These are phyloP conservation scores for Cerceris rybyensis DNA, from an alignment of 2,888 invertebrate genomes.

Conservation along the genomic window DNA sequence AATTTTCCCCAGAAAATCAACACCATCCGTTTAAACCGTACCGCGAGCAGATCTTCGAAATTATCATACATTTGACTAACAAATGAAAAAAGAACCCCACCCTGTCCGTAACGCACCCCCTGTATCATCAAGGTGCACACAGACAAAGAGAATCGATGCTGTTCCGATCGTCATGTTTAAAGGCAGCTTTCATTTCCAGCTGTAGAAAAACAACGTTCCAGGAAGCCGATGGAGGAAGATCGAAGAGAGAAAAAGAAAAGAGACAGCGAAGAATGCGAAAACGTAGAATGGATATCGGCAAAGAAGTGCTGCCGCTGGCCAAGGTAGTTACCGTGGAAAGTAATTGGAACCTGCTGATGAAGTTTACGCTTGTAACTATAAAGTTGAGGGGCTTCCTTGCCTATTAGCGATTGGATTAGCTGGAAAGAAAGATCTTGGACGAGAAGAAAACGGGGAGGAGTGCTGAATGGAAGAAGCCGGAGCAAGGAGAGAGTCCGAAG, in stretches of 20 bases:
- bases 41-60: not conserved
- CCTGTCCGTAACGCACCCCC: too few species aligned
- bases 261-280: slow-evolving; percentile 4
- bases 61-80: not conserved
- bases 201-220: slow-evolving; percentile 22
- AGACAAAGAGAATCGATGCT: not conserved
- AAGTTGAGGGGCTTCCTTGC: slow-evolving; percentile 60
- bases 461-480: not conserved
- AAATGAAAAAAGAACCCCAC: too few species aligned
- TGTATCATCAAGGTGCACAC: not conserved
- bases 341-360: slow-evolving; percentile 65
- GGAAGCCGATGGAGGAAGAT: not conserved
- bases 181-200: slow-evolving; percentile 42
- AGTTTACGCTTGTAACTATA: slow-evolving; percentile 68
- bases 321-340: slow-evolving; percentile 59
- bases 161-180: slow-evolving; percentile 16
- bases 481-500: slow-evolving; percentile 24
- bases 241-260: slow-evolving; percentile 9
- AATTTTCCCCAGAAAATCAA: not conserved
- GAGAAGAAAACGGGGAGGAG: not conserved
- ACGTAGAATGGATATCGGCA: slow-evolving; percentile 9
- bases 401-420: slow-evolving; percentile 67
- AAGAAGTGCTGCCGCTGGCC: slow-evolving; percentile 9
- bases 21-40: not conserved
- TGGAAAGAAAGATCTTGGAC: slow-evolving; percentile 5